Conservation (phyloP, 2,113 vertebrate species). For the Orycteropus afer region DNA sequence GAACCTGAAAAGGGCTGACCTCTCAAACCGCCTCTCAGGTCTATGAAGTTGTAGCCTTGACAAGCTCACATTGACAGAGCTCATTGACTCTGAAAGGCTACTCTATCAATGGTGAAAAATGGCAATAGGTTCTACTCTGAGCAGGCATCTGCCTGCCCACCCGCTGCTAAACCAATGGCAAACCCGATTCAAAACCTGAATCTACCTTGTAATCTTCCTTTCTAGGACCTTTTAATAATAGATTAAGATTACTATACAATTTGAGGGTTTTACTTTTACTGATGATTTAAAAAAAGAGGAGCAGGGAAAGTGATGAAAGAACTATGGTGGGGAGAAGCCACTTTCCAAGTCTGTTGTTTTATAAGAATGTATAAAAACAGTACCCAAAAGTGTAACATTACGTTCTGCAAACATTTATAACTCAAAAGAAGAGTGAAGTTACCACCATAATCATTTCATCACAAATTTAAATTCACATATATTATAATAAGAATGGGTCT, state of each 20-base stretch:
- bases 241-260: conserved; percentile 90
- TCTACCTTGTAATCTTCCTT: conserved; percentile 91
- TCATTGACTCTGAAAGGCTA: conserved; percentile 99
- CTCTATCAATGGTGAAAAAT: conserved; percentile 96
- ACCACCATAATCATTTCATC: conserved; percentile 13
- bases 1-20: conserved; percentile 96
- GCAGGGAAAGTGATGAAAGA: conserved; percentile 51
- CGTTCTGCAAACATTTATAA: conserved; percentile 52
- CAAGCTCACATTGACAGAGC: conserved; percentile 97
- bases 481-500: not conserved
- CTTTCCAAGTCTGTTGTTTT: conserved; percentile 75
- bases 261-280: conserved; percentile 85
- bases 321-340: conserved; percentile 59
- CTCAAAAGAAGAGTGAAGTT: conserved; percentile 4
- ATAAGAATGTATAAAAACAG: conserved; percentile 53
- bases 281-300: conserved; percentile 72
- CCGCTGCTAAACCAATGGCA: conserved; percentile 92
- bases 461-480: conserved; percentile 52
- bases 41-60: conserved; percentile 96
- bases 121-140: conserved; percentile 93
- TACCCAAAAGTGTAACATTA: conserved; percentile 20
- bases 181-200: conserved; percentile 89
- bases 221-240: conserved; percentile 88
- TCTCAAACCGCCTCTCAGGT: conserved; percentile 96
- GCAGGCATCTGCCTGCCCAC: conserved; percentile 96